Percentiles rank a stretch among this genome's conserved stretches.
Evolutionary conservation across 2,888 invertebrate species (phyloP).

Genomic region (Stenodema calcarata): DNA sequence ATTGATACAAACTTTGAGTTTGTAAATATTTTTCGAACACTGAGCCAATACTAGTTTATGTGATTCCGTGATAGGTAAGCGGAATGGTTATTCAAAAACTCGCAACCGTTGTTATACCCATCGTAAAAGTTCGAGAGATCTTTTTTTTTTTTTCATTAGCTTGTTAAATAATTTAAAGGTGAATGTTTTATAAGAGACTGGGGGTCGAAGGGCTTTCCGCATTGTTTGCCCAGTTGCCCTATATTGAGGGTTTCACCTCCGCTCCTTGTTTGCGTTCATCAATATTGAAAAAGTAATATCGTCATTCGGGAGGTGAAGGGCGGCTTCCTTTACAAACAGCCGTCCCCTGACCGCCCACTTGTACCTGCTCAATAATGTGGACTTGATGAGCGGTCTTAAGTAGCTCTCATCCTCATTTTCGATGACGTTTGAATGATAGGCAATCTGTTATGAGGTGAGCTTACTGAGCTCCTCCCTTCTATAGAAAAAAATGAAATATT

Average conservation of each 20-base stretch:
- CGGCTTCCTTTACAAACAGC: conserved; percentile 11
- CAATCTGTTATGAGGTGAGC: not conserved
- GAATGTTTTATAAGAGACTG: not conserved
- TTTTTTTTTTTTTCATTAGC: not conserved
- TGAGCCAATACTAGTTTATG: no score
- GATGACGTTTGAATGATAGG: not conserved
- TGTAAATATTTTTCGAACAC: no score
- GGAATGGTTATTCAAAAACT: no score
- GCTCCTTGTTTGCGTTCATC: conserved; percentile 52
- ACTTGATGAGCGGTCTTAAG: conserved; percentile 30
- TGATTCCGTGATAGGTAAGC: no score
- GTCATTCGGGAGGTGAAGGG: not conserved
- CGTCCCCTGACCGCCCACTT: not conserved
- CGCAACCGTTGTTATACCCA: no score
- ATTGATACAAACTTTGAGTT: no score
- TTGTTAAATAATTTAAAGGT: not conserved
- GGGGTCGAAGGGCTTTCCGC: not conserved
- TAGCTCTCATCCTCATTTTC: conserved; percentile 29
- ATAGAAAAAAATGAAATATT: no score
- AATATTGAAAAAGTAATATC: conserved; percentile 56
- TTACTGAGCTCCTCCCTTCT: not conserved
- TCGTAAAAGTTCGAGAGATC: no score
- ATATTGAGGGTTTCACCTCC: conserved; percentile 23
- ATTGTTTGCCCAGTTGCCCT: conserved; percentile 36
- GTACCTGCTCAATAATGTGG: not conserved